Percentiles rank a stretch among this genome's conserved stretches.
phyloP scores from a whole-genome alignment of 2,113 vertebrate species.

The Tychaedon coryphoeus region DNA sequence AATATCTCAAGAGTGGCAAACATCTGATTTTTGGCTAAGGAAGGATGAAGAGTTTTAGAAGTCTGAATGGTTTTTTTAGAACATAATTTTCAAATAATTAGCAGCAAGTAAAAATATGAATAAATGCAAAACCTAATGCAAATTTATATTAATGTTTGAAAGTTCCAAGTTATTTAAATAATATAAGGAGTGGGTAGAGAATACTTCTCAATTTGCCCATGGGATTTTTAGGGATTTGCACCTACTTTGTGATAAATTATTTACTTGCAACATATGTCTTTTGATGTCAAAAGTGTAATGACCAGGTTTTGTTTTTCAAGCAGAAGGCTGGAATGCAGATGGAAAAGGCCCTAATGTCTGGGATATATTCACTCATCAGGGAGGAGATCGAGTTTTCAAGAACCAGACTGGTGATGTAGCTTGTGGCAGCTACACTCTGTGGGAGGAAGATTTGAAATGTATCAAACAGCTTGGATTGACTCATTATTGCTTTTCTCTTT shows the following conservation, averaged over 20 bases:
- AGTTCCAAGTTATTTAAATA: not conserved
- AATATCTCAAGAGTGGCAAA: constrained; percentile 43
- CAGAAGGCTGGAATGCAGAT: constrained; percentile 89
- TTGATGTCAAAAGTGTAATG: constrained; percentile 67
- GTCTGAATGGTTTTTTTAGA: not conserved
- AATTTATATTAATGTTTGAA: not conserved
- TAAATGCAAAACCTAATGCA: constrained; percentile 12
- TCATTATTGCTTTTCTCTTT: constrained; percentile 94
- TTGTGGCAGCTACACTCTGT: constrained; percentile 93
- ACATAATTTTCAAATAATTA: constrained; percentile 23
- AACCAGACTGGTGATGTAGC: constrained; percentile 88
- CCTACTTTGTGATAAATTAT: constrained; percentile 65
- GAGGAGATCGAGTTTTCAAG: constrained; percentile 84
- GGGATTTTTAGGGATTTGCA: not conserved
- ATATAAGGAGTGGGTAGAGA: not conserved
- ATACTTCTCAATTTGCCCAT: not conserved
- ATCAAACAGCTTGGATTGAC: constrained; percentile 93
- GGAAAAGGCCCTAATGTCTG: constrained; percentile 87
- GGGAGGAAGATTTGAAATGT: constrained; percentile 93
- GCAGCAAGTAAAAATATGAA: constrained; percentile 1
- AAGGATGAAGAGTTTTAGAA: constrained; percentile 8
- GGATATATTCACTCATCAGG: constrained; percentile 91
- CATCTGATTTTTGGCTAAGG: constrained; percentile 32
- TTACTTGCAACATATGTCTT: constrained; percentile 66
- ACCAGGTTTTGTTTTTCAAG: constrained; percentile 70